These are phyloP conservation scores for Odontothrips loti DNA, from an alignment of 2,888 invertebrate genomes.

Conservation along the genomic window DNA sequence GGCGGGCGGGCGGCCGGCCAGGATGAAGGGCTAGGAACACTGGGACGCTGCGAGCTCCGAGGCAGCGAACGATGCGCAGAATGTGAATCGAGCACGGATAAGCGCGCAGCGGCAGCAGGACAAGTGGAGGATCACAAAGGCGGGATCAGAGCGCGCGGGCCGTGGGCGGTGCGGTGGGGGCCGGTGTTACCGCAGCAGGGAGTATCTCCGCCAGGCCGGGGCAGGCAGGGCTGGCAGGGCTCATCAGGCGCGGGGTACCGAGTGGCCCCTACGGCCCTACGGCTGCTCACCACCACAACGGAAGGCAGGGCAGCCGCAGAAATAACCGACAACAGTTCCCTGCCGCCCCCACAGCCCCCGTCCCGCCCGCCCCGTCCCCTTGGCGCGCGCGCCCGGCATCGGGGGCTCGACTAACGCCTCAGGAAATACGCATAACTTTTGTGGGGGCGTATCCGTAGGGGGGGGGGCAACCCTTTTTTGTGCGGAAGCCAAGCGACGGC, in stretches of 20 bases:
- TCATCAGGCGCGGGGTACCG: not conserved
- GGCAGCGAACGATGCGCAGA: not conserved
- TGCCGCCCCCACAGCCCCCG: not conserved
- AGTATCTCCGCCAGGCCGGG: not conserved
- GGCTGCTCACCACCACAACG: no score
- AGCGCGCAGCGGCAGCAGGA: not conserved
- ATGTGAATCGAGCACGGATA: no score
- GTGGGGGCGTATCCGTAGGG: no score
- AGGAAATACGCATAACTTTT: no score
- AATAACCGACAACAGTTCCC: not conserved
- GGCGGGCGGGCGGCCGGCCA: no score
- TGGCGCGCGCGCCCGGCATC: not conserved
- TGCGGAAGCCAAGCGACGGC: no score
- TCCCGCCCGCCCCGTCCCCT: not conserved
- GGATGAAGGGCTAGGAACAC: no score
- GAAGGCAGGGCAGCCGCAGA: no score
- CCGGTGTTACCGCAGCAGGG: not conserved
- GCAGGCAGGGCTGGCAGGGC: not conserved
- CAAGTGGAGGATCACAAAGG: not conserved
- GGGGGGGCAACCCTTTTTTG: no score
- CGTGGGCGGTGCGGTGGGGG: not conserved
- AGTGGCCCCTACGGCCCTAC: no score
- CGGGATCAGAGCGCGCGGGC: not conserved
- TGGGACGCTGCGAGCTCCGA: not conserved
- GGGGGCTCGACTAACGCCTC: no score